Evolutionary conservation across 2,797 vertebrate genomes (phyloP).

Genomic region (Triplophysa bombifrons): DNA sequence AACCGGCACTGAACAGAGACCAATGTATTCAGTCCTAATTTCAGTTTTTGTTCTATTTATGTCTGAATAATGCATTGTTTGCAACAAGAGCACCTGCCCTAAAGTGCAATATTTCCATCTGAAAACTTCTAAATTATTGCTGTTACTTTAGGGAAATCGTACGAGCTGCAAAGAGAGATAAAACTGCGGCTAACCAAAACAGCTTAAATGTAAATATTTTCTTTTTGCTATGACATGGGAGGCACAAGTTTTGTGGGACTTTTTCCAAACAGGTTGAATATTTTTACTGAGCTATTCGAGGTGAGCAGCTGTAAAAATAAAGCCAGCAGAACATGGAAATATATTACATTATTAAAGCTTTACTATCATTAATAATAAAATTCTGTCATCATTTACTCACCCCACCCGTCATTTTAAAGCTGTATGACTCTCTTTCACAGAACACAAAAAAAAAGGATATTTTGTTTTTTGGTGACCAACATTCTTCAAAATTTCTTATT

Average conservation of each 20-base stretch:
- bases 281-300: conserved; percentile 55
- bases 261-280: conserved; percentile 46
- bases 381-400: too few species aligned
- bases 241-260: conserved; percentile 33
- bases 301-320: conserved; percentile 60
- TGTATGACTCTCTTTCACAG: too few species aligned
- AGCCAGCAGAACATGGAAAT: conserved; percentile 32
- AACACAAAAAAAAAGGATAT: too few species aligned
- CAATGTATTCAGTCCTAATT: neutral
- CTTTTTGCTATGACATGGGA: conserved; percentile 33
- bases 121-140: conserved; percentile 6
- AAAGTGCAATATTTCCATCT: neutral
- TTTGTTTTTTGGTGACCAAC: too few species aligned
- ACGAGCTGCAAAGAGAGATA: conserved; percentile 30
- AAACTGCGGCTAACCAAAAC: conserved; percentile 23
- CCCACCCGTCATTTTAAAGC: too few species aligned
- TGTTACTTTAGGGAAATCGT: neutral
- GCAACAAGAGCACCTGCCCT: neutral
- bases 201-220: conserved; percentile 35
- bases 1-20: neutral
- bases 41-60: neutral
- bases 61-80: neutral
- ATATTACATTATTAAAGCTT: conserved; percentile 41
- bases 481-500: too few species aligned
- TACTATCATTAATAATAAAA: conserved; percentile 21